Conservation (phyloP, 2,888 invertebrate species). For the Itoplectis maculator region DNA sequence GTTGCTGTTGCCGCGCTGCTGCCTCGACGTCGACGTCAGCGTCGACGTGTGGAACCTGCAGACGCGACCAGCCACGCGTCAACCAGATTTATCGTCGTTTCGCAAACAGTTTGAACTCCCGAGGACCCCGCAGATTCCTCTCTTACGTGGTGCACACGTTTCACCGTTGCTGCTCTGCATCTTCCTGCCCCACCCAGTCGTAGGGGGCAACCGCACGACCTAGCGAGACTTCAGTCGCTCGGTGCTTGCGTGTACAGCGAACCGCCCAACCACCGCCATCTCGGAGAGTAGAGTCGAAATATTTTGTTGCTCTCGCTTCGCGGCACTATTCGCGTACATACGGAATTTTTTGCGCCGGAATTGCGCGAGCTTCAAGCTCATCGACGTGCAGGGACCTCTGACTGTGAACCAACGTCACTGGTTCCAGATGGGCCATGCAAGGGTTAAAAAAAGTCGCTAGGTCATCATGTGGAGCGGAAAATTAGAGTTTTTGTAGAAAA, state of each 20-base stretch:
- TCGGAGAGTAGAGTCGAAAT: constrained; percentile 4
- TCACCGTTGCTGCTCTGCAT: constrained; percentile 1
- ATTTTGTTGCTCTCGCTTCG: constrained; percentile 14
- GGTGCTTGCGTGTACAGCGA: constrained; percentile 27
- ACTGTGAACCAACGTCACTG: not conserved
- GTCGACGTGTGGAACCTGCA: constrained; percentile 54
- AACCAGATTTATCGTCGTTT: constrained; percentile 62
- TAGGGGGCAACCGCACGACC: constrained; percentile 10
- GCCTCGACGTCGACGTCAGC: constrained; percentile 32
- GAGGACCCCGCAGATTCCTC: constrained; percentile 12
- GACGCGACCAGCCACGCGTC: constrained; percentile 61
- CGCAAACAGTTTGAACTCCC: constrained; percentile 58
- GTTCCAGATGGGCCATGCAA: not conserved
- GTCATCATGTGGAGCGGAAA: not conserved
- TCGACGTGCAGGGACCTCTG: not conserved
- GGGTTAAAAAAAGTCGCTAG: not conserved
- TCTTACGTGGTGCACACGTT: constrained; percentile 14
- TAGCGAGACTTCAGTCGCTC: constrained; percentile 11
- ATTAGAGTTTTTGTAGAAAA: not conserved
- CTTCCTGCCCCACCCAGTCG: constrained; percentile 2
- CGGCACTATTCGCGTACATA: not conserved
- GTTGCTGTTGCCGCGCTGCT: constrained; percentile 22
- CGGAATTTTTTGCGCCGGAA: not conserved
- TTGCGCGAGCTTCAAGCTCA: not conserved
- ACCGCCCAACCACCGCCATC: not conserved